Percentiles rank a stretch among this genome's conserved stretches.
Conservation (phyloP, 1,140 invertebrate species). For the Drosophila obscura region DNA sequence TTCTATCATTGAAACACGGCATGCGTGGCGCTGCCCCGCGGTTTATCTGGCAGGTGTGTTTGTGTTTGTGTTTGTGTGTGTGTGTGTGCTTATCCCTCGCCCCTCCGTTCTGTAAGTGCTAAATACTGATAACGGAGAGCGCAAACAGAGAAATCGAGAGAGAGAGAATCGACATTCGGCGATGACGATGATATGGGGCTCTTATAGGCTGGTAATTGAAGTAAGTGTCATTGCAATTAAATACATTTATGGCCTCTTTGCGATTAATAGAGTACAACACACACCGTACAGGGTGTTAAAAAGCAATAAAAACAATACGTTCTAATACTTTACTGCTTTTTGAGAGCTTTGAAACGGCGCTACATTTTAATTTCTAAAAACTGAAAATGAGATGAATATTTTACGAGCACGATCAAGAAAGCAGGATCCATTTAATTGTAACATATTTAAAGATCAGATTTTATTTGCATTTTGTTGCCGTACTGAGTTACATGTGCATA, state of each 20-base stretch:
- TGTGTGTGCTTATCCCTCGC: slow-evolving; percentile 1
- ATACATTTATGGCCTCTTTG: slow-evolving; percentile 49
- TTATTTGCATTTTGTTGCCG: too few relatives aligned
- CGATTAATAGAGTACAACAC: slow-evolving; percentile 38
- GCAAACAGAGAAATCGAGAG: slow-evolving; percentile 8
- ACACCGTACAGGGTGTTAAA: not conserved
- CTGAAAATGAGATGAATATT: not conserved
- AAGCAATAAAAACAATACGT: slow-evolving; percentile 19
- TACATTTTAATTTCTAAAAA: not conserved
- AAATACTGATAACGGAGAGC: slow-evolving; percentile 54
- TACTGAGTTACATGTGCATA: too few relatives aligned
- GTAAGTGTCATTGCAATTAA: slow-evolving; percentile 59
- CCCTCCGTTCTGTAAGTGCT: slow-evolving; percentile 38
- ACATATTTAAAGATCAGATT: not conserved
- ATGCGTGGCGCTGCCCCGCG: slow-evolving; percentile 22
- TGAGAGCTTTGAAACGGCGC: slow-evolving; percentile 11
- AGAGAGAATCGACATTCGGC: not conserved
- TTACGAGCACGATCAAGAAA: not conserved
- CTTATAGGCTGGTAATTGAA: slow-evolving; percentile 62
- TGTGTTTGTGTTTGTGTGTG: slow-evolving; percentile 1
- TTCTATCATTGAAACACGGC: slow-evolving; percentile 46
- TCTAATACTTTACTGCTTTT: slow-evolving; percentile 23
- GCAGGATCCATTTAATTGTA: not conserved
- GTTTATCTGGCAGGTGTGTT: slow-evolving; percentile 22
- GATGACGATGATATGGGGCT: slow-evolving; percentile 34